Evolutionary conservation across 2,113 vertebrate species (phyloP).

Genomic region (Osmerus mordax): DNA sequence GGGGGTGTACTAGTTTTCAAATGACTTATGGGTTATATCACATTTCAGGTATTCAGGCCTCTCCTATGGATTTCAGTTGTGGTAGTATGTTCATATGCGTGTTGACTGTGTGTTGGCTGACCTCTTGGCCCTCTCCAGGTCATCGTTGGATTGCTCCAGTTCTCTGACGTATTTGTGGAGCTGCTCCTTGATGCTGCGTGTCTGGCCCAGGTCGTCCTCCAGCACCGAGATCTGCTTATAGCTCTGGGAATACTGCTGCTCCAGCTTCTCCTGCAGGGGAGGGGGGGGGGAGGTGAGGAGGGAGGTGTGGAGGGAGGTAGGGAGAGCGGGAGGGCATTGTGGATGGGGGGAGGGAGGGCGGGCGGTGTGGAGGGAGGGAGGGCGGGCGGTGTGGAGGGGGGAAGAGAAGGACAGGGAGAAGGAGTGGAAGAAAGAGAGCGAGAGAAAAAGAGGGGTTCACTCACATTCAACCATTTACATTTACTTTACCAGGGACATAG

Average conservation of each 20-base stretch:
- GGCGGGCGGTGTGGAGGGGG: not conserved
- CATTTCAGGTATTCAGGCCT: too few relatives aligned
- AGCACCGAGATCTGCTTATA: constrained; percentile 94
- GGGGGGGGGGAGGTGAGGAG: not conserved
- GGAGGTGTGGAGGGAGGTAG: not conserved
- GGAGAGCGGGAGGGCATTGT: not conserved
- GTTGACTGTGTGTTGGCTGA: constrained; percentile 38
- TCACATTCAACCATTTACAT: not conserved
- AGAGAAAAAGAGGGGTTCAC: not conserved
- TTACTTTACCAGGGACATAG: too few relatives aligned
- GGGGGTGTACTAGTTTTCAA: not conserved
- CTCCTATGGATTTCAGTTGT: too few relatives aligned
- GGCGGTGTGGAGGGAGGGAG: not conserved
- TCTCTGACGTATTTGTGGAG: constrained; percentile 95
- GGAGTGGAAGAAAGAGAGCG: not conserved
- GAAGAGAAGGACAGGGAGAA: too few relatives aligned
- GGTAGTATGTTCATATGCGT: not conserved
- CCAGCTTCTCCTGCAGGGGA: constrained; percentile 84
- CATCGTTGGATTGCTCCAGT: constrained; percentile 96
- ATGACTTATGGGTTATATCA: too few relatives aligned
- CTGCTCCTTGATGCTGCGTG: constrained; percentile 92
- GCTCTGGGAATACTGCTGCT: constrained; percentile 92
- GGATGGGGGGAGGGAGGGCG: not conserved
- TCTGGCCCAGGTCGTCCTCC: constrained; percentile 94
- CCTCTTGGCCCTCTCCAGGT: constrained; percentile 95